phyloP scores from a whole-genome alignment of 2,113 vertebrate genomes.

The Abramis brama region DNA sequence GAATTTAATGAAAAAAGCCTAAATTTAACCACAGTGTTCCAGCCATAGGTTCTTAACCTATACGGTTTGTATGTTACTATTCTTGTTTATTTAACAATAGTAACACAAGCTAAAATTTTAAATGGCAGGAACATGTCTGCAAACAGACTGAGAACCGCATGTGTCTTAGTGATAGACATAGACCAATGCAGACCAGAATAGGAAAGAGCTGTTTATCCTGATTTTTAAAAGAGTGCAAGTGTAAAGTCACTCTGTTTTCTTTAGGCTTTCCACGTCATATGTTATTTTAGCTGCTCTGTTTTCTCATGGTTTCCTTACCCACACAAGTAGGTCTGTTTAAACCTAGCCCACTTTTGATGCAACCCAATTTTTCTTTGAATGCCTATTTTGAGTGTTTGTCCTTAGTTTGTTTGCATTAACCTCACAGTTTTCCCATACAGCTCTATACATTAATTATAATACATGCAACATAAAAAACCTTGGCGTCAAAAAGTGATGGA shows the following conservation, averaged over 20 bases:
- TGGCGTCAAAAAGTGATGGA: background rate
- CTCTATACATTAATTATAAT: too few relatives aligned
- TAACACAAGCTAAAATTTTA: slow-evolving; percentile 6
- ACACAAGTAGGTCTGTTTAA: background rate
- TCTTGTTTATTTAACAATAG: slow-evolving; percentile 3
- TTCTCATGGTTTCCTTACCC: background rate
- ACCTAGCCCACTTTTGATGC: background rate
- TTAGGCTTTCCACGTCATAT: background rate
- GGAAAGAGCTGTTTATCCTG: background rate
- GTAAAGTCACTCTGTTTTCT: background rate
- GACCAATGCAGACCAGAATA: slow-evolving; percentile 4
- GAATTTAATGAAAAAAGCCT: background rate
- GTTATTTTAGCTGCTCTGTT: background rate
- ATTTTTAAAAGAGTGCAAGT: background rate
- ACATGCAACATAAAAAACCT: background rate
- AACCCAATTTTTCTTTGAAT: background rate
- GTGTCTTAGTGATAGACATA: slow-evolving; percentile 19
- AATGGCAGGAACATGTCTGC: slow-evolving; percentile 17
- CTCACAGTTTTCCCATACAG: background rate
- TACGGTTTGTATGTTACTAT: background rate
- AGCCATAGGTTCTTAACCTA: background rate
- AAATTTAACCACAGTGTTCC: background rate
- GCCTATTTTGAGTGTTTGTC: background rate
- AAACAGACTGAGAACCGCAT: slow-evolving; percentile 29
- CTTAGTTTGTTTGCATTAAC: background rate